A percentile compares a stretch with the other conserved stretches of the same genome.
phyloP scores from a whole-genome alignment of 2,797 vertebrate genomes.

The Gephyroberyx darwinii region DNA sequence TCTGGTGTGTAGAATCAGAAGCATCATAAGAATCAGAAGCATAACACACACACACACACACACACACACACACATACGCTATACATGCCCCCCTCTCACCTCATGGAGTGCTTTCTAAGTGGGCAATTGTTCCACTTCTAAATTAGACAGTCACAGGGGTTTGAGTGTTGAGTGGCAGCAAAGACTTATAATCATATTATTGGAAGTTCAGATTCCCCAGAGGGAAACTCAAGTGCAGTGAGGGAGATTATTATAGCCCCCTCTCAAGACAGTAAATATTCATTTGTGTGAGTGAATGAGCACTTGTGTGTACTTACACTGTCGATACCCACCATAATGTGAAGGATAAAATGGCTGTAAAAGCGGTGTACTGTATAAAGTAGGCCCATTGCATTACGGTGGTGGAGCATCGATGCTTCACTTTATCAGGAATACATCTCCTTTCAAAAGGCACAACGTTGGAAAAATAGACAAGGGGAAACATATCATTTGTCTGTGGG shows the following conservation, averaged over 20 bases:
- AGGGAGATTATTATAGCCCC: slow-evolving; percentile 7
- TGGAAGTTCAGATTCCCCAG: slow-evolving; percentile 41
- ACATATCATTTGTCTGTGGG: no score
- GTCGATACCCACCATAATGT: slow-evolving; percentile 11
- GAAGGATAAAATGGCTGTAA: slow-evolving; percentile 23
- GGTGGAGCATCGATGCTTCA: slow-evolving; percentile 15
- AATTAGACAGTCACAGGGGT: slow-evolving; percentile 3
- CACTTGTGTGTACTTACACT: slow-evolving; percentile 11
- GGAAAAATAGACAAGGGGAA: background rate
- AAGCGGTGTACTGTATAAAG: slow-evolving; percentile 9
- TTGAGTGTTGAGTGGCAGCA: slow-evolving; percentile 5
- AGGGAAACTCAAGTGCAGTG: slow-evolving; percentile 19
- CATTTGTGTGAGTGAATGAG: background rate
- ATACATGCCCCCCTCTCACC: background rate
- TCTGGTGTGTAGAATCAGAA: background rate
- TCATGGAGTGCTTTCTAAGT: slow-evolving; percentile 5
- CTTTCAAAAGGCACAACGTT: slow-evolving; percentile 6
- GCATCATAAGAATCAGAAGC: background rate
- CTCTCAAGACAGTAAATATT: slow-evolving; percentile 40
- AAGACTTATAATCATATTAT: slow-evolving; percentile 25
- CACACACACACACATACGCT: background rate
- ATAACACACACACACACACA: background rate
- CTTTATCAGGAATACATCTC: slow-evolving; percentile 24
- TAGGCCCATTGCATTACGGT: background rate
- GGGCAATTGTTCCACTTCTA: slow-evolving; percentile 6